These are phyloP conservation scores for Hiodon alosoides DNA, from an alignment of 2,113 vertebrate genomes.

Conservation along the genomic window DNA sequence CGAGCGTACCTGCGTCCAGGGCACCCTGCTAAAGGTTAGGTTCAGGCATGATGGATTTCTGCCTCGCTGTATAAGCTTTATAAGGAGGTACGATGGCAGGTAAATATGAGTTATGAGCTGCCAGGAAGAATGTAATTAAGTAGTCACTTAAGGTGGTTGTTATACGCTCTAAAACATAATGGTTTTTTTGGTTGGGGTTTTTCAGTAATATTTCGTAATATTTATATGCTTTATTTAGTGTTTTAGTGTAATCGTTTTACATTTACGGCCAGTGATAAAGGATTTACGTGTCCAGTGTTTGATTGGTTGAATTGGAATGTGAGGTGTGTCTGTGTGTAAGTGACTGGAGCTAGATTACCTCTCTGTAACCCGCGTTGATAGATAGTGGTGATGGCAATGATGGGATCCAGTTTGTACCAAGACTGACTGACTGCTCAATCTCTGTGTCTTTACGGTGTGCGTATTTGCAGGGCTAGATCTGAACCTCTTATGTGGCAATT, in stretches of 20 bases:
- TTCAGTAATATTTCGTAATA: neutral
- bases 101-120: slow-evolving; percentile 17
- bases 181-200: too few species aligned
- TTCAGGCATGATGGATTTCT: slow-evolving; percentile 14
- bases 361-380: neutral
- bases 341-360: too few species aligned
- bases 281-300: too few species aligned
- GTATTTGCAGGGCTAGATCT: too few species aligned
- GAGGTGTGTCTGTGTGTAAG: too few species aligned
- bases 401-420: neutral
- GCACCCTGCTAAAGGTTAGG: neutral
- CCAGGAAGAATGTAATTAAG: slow-evolving; percentile 9
- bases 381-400: slow-evolving; percentile 5
- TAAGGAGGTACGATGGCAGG: neutral
- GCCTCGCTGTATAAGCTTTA: slow-evolving; percentile 12
- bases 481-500: neutral
- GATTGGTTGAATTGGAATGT: too few species aligned
- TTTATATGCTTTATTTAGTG: neutral
- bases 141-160: slow-evolving; percentile 5
- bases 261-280: too few species aligned
- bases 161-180: neutral
- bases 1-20: slow-evolving; percentile 28
- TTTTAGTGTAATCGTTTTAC: neutral
- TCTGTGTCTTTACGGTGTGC: neutral
- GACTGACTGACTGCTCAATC: neutral